Percentiles rank a stretch among this genome's conserved stretches.
Conservation (phyloP, 1,140 invertebrate species). For the Neocloeon triangulifer region DNA sequence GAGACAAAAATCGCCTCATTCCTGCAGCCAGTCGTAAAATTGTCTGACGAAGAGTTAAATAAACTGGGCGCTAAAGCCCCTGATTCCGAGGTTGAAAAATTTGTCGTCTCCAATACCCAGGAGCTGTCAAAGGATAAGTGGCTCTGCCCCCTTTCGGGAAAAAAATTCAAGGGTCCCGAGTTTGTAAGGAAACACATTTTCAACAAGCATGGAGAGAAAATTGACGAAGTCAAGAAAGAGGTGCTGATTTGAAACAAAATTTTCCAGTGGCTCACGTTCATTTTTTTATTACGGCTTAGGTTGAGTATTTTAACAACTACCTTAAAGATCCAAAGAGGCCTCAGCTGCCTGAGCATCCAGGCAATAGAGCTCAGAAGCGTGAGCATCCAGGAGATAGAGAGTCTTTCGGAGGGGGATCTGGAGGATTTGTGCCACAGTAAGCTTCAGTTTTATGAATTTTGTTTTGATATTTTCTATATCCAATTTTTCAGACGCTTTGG, state of each 20-base stretch:
- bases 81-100: constrained; percentile 82
- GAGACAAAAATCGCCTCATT: constrained; percentile 80
- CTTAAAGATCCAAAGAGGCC: constrained; percentile 85
- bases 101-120: constrained; percentile 80
- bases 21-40: constrained; percentile 37
- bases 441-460: neutral
- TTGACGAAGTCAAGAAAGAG: constrained; percentile 91
- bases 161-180: constrained; percentile 98
- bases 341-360: constrained; percentile 72
- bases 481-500: constrained; percentile 8
- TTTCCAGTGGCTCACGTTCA: neutral
- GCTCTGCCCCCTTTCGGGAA: constrained; percentile 93
- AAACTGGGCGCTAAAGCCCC: constrained; percentile 73
- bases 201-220: constrained; percentile 91
- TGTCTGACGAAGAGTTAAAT: constrained; percentile 57
- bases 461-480: constrained; percentile 5
- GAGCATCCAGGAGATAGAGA: constrained; percentile 5
- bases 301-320: constrained; percentile 96
- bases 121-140: constrained; percentile 95
- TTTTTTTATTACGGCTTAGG: constrained; percentile 15
- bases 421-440: too few species aligned
- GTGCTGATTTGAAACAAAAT: too few species aligned
- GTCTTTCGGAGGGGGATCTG: constrained; percentile 14
- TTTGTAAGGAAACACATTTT: constrained; percentile 98
- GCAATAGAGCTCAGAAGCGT: constrained; percentile 18